Evolutionary conservation across 2,888 invertebrate species (phyloP).

Genomic region (Eurytoma californica): DNA sequence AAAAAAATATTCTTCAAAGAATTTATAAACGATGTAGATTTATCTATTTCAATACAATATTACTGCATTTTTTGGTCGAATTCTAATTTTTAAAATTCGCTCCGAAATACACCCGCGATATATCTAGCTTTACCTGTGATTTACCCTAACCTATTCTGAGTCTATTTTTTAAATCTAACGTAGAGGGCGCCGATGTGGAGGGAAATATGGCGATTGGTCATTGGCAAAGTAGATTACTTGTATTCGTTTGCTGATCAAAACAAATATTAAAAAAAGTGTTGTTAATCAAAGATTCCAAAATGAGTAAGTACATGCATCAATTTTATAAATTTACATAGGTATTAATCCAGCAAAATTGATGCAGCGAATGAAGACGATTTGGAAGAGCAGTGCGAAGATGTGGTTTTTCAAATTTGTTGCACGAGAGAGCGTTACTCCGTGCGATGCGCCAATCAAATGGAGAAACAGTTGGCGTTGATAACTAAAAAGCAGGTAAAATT

Average conservation of each 20-base stretch:
- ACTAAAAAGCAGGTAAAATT: conserved; percentile 52
- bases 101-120: not conserved
- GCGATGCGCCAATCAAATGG: conserved; percentile 64
- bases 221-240: no score
- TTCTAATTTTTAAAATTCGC: not conserved
- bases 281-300: not conserved
- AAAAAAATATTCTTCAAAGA: no score
- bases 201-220: no score
- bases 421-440: conserved; percentile 66
- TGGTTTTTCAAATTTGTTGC: conserved; percentile 65
- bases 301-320: not conserved
- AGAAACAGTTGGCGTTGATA: conserved; percentile 60
- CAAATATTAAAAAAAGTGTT: not conserved
- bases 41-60: not conserved
- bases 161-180: no score
- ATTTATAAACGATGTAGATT: no score
- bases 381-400: conserved; percentile 67
- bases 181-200: no score
- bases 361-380: conserved; percentile 56
- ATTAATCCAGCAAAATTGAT: not conserved
- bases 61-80: conserved; percentile 3
- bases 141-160: not conserved
- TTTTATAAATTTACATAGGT: not conserved
- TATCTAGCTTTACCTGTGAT: no score
- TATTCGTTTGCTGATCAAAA: conserved; percentile 2